Conservation (phyloP, 2,797 vertebrate genomes). For the Siniperca undulata region DNA sequence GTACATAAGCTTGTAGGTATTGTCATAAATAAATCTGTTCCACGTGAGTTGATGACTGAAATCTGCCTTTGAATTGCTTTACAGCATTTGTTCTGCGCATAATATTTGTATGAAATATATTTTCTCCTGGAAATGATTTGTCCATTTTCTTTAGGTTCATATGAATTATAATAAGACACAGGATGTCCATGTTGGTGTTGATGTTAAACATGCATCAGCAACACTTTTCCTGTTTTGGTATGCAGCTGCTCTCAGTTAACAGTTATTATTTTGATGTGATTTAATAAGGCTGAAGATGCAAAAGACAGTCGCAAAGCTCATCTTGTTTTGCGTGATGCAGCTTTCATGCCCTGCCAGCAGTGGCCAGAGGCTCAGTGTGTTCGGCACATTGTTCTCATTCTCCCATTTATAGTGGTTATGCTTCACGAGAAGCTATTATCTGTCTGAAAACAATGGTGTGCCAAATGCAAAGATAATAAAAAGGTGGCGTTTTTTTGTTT, state of each 20-base stretch:
- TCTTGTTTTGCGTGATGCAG: conserved; percentile 27
- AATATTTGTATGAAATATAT: background rate
- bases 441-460: conserved; percentile 18
- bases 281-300: conserved; percentile 3
- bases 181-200: background rate
- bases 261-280: conserved; percentile 21
- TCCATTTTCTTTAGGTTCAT: background rate
- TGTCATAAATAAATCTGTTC: background rate
- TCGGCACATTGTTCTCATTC: conserved; percentile 43
- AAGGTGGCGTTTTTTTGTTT: background rate
- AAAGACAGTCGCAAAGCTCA: conserved; percentile 17
- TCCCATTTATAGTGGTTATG: conserved; percentile 8
- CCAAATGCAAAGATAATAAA: conserved; percentile 24
- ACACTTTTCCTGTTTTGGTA: background rate
- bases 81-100: background rate
- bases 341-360: conserved; percentile 47
- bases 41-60: background rate
- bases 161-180: background rate
- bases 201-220: background rate
- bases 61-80: background rate
- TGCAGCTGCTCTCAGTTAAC: conserved; percentile 5
- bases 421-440: conserved; percentile 40
- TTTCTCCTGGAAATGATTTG: conserved; percentile 1
- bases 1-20: background rate
- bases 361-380: conserved; percentile 19